Percentiles rank a stretch among this genome's conserved stretches.
phyloP scores from a whole-genome alignment of 2,797 vertebrate species.

The Rhynchotus rufescens region DNA sequence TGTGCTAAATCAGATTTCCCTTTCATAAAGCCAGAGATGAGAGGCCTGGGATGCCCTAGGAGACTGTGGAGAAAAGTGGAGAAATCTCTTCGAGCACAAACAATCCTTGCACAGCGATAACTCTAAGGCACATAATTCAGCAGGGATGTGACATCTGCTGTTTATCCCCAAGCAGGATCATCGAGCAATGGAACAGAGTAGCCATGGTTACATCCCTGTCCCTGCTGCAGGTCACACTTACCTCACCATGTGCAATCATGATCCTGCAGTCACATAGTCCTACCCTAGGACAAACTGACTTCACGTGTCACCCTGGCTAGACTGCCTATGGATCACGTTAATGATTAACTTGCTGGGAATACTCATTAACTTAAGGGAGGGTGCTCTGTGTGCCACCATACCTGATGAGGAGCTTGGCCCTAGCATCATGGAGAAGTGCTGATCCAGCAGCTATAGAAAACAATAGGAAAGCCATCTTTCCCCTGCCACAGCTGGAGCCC shows the following conservation, averaged over 20 bases:
- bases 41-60: background rate
- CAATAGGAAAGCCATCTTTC: background rate
- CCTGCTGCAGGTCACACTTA: background rate
- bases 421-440: background rate
- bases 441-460: background rate
- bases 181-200: slow-evolving; percentile 20
- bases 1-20: background rate
- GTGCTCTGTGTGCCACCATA: background rate
- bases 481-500: background rate
- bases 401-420: background rate
- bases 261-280: background rate
- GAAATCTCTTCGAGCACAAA: background rate
- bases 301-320: background rate
- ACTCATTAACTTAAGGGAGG: background rate
- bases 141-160: slow-evolving; percentile 39
- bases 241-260: fast-evolving
- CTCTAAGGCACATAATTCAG: slow-evolving; percentile 26
- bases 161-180: slow-evolving; percentile 37
- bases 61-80: background rate
- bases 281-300: background rate
- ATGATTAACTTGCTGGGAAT: slow-evolving; percentile 19
- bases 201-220: slow-evolving; percentile 47
- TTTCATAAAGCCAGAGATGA: background rate
- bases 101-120: background rate
- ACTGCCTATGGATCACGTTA: background rate